phyloP scores from a whole-genome alignment of 1,140 invertebrate species.

The Asbolus verrucosus region DNA sequence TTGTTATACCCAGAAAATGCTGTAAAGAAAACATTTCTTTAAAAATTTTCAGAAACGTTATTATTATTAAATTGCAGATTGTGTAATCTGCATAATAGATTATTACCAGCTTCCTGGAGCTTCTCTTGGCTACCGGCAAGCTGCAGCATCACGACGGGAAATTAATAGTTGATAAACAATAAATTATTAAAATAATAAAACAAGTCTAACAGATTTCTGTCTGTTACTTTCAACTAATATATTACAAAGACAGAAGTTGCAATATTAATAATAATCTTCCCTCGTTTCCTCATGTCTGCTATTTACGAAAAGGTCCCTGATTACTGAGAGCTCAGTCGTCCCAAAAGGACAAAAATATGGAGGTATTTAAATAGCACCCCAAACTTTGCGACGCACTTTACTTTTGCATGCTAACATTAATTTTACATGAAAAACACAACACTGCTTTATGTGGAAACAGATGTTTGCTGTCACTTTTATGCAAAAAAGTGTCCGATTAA shows the following conservation, averaged over 20 bases:
- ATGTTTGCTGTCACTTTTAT: too few relatives aligned
- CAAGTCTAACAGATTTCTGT: too few relatives aligned
- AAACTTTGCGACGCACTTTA: too few relatives aligned
- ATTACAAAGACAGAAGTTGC: too few relatives aligned
- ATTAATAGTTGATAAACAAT: background rate
- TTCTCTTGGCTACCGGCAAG: background rate
- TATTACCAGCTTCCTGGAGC: background rate
- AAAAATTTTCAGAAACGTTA: background rate
- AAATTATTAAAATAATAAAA: too few relatives aligned
- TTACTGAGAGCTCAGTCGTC: background rate
- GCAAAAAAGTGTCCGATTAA: too few relatives aligned
- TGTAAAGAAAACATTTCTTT: background rate
- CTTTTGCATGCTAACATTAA: background rate
- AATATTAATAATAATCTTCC: too few relatives aligned
- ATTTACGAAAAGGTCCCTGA: slow-evolving; percentile 2
- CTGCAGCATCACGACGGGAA: too few relatives aligned
- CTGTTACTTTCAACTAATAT: too few relatives aligned
- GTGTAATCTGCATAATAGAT: background rate
- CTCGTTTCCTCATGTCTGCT: background rate
- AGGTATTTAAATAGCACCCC: background rate
- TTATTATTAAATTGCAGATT: background rate
- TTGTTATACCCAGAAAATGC: background rate
- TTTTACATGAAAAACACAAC: background rate
- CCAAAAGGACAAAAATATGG: slow-evolving; percentile 2
- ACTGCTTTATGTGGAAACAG: too few relatives aligned